A percentile compares a stretch with the other conserved stretches of the same genome.
phyloP scores from a whole-genome alignment of 2,888 invertebrate species.

The Taphrorychus bicolor region DNA sequence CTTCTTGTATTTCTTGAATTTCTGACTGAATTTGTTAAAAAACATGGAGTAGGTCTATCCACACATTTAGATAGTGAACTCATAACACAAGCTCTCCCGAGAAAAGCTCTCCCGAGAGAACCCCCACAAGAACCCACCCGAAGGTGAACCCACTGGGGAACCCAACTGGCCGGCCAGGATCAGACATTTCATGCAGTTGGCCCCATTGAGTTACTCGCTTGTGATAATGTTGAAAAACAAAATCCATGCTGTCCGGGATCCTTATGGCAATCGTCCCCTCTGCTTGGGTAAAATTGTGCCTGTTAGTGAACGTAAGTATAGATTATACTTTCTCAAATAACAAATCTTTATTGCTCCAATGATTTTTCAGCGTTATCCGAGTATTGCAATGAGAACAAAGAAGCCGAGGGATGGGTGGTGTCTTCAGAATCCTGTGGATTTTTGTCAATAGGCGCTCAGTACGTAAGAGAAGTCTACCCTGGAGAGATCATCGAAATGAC shows the following conservation, averaged over 20 bases:
- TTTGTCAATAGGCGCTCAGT: conserved; percentile 90
- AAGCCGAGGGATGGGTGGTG: conserved; percentile 92
- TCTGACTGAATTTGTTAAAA: too few species aligned
- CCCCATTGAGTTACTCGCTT: conserved; percentile 92
- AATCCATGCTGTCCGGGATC: conserved; percentile 95
- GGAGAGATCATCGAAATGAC: conserved; percentile 97
- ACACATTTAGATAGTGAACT: conserved; percentile 97
- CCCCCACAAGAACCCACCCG: conserved; percentile 91
- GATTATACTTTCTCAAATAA: neutral
- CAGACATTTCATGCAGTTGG: conserved; percentile 89
- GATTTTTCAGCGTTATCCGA: conserved; percentile 58
- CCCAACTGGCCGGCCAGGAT: conserved; percentile 95
- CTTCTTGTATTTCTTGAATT: too few species aligned
- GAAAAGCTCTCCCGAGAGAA: too few species aligned
- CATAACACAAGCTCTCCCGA: conserved; percentile 94
- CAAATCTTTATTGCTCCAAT: neutral
- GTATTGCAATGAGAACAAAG: conserved; percentile 64
- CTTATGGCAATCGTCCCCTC: conserved; percentile 95
- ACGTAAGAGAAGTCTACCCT: conserved; percentile 92
- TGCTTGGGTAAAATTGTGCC: conserved; percentile 93
- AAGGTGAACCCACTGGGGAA: conserved; percentile 78
- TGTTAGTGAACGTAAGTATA: conserved; percentile 61
- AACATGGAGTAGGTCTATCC: conserved; percentile 92
- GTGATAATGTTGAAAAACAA: conserved; percentile 94
- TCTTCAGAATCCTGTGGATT: conserved; percentile 98